A percentile compares a stretch with the other conserved stretches of the same genome.
Conservation (phyloP, 2,797 vertebrate species). For the Scleropages formosus region DNA sequence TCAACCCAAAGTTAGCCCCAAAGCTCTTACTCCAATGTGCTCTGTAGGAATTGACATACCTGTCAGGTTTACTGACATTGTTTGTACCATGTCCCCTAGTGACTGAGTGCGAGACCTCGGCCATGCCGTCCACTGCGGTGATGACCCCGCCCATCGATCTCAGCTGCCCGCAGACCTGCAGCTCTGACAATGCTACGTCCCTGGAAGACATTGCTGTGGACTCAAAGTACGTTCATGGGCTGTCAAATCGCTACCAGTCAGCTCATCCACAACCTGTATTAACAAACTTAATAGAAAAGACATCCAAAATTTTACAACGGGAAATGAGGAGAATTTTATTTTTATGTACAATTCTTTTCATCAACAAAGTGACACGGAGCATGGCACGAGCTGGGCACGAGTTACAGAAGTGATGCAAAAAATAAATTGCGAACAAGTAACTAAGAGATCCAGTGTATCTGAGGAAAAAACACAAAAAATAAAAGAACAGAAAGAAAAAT, state of each 20-base stretch:
- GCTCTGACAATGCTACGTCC: conserved; percentile 44
- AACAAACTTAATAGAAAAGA: no score
- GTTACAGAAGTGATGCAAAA: no score
- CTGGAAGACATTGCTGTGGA: conserved; percentile 49
- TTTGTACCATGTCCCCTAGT: conserved; percentile 53
- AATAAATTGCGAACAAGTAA: no score
- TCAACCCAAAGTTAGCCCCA: neutral
- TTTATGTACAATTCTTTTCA: no score
- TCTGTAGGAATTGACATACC: neutral
- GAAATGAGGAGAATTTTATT: no score
- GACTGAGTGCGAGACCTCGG: conserved; percentile 59
- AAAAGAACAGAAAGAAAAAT: no score
- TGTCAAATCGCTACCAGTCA: neutral
- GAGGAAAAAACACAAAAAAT: no score
- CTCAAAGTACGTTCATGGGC: conserved; percentile 54
- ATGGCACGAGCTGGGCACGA: no score
- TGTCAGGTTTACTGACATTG: neutral
- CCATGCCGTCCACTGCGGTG: conserved; percentile 56
- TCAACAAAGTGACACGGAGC: no score
- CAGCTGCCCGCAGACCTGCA: conserved; percentile 50
- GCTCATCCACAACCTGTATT: no score
- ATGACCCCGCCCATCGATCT: conserved; percentile 51
- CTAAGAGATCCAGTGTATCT: no score
- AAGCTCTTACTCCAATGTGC: neutral
- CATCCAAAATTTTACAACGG: no score